Evolutionary conservation across 2,113 vertebrate species (phyloP), one percentile per base, ranked within the genome.

Genomic region (Notarius lentiginosus): DNA sequence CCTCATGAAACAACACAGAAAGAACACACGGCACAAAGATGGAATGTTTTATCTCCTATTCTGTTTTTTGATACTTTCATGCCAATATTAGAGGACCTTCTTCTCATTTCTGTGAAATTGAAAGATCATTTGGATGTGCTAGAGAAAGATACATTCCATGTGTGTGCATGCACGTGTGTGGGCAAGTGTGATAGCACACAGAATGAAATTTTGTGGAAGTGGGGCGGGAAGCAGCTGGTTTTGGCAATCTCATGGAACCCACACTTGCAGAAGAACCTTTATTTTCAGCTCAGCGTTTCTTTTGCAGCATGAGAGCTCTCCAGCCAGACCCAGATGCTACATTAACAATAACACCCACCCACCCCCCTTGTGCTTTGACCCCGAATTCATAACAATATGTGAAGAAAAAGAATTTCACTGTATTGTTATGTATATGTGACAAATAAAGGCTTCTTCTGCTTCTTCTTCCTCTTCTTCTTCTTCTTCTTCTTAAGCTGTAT

Each of bases 201-300:
- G 68, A 87, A 61, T 83, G 41, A 86, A 79, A 17, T 58, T 24
- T 55, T 86, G 10, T 51, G 85, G 68, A 82, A 84, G 63, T 51
- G n/a, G 68, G 56, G 49, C 9, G 7, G 18, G 65, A 51, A 53
- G 34, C 49, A 79, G 73, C 61, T 83, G 81, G 66, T 87, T 75
- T 87, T 24, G 61, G 56, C n/a, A 76, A 18, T 22, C 70, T 60
- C 83, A 27, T 41, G 11, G 82, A 73, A 11, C 51, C 27, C 18
- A 41, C 18, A 14, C 49, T 70, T 76, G 63, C 20, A 18, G 22
- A 63, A 75, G 27, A 61, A 34, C 76, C 41, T 30, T 18, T 80
- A 6, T 12, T 20, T 49, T 73, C 51, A 58, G 63, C n/a, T 86
- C 24, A 79, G 30, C 15, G 34, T 66, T 87, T 82, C 47, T n/a